Percentiles rank a stretch among this genome's conserved stretches.
Conservation (phyloP, 2,797 vertebrate species). For the Erethizon dorsatum region DNA sequence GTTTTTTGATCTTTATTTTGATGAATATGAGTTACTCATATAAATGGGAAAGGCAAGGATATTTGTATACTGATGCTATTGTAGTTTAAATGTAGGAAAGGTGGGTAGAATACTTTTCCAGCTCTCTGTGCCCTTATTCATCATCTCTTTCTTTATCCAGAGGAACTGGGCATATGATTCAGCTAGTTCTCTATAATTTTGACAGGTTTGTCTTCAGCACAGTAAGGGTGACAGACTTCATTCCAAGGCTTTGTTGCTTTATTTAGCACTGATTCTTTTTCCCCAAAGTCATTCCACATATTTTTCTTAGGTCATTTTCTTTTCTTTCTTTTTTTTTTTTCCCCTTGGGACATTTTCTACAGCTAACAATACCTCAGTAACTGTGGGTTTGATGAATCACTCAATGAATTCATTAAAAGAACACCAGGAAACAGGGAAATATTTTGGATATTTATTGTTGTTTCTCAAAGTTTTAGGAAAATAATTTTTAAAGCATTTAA, state of each 20-base stretch:
- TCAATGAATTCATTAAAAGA: not conserved
- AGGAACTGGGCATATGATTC: not conserved
- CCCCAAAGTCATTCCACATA: not conserved
- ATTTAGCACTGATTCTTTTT: not conserved
- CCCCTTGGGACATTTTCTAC: not conserved
- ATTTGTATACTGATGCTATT: not conserved
- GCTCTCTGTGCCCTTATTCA: not conserved
- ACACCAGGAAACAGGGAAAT: not conserved
- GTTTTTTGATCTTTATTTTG: not conserved
- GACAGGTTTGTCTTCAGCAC: not conserved
- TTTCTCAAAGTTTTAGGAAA: constrained; percentile 8
- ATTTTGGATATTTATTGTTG: not conserved
- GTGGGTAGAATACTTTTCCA: fast-evolving
- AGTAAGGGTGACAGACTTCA: not conserved
- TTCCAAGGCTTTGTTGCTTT: not conserved
- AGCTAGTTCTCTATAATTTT: not conserved
- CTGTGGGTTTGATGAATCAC: not conserved
- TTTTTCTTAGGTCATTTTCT: not conserved
- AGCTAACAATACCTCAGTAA: not conserved
- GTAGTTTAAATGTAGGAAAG: not conserved
- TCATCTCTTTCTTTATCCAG: not conserved
- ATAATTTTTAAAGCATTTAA: constrained; percentile 11
- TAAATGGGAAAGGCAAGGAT: not conserved
- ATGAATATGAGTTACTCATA: not conserved
- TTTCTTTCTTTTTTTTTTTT: no score